Evolutionary conservation across 2,797 vertebrate species (phyloP), one percentile per base, ranked within the genome.

Genomic region (Scomberomorus guttatus): DNA sequence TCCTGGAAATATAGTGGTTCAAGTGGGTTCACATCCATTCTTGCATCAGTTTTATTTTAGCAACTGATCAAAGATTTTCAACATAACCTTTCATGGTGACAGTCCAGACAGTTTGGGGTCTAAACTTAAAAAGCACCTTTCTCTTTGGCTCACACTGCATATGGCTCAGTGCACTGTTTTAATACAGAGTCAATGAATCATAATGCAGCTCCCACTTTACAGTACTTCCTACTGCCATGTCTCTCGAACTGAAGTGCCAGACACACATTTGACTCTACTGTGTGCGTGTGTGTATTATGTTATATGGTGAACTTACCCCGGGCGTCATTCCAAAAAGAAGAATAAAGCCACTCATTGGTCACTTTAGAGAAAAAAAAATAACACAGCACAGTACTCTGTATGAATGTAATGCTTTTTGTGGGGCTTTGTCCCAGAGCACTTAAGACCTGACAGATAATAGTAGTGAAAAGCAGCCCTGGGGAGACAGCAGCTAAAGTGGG

Each of bases 401-500:
- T 83, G 65, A 82, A 86, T 81, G 71, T 59, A 72, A 55, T 78
- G 81, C 72, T 87, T 81, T 84, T 70, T 87, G 58, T 75, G 55
- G 25, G 61, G 57, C 64, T 87, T 78, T 81, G 50, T 77, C 79
- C 79, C 54, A 70, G 51, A 84, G 89, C 83, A 86, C 90, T 92
- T 87, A 86, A 63, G 77, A 76, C 59, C 75, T 83, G 80, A 82
- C 80, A 72, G 82, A 86, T 86, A 83, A 86, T 78, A 65, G 77
- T 25, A 63, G n/a, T 79, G 69, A 79, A 79, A 81, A 84, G 72
- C 70, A 86, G 29, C 69, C 87, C 63, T 42, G 32, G 27, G 61
- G 61, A 70, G 60, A 62, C 32, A 56, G 72, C 34, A 55, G 76
- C 69, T 75, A 64, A 79, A 86, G 62, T 72, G 73, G 81, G 55